Base-by-base conservation (phyloP, 2,113 vertebrate genomes). In the Sardina pilchardus region DNA sequence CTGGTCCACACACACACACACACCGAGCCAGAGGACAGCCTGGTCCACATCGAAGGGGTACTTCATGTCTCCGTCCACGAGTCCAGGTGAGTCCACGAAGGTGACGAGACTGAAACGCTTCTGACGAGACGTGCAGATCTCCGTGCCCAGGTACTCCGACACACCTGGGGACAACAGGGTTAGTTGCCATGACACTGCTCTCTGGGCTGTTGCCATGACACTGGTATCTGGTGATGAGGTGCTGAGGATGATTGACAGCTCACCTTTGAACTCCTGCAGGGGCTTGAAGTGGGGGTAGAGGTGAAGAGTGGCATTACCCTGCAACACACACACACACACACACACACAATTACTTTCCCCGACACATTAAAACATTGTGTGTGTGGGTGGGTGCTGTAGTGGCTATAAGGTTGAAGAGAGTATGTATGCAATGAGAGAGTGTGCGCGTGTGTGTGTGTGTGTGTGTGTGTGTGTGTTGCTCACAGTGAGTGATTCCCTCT, bases 51-150 rank as follows among this genome's bases (percentile, higher is more conserved):
- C 95, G 87, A 97, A 96, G 6, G 96, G 96, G 82, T 96, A 96
- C 91, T 96, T 97, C 96, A 97, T 97, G 81, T 96, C 96, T 0
- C 96, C 96, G 0, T 97, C 96, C 82, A 96, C 96, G 87, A 96
- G 90, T 0, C 96, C 96, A 0, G 96, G 96, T 0, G 95, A 95
- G 88, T 96, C 96, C 85, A 96, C 96, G 89, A 96, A 97, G 0
- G 95, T 97, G 89, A 97, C 94, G 90, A 97, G 88, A 88, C 94
- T 95, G 91, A 97, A 96, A 16, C 95, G 94, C 84, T 96, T 97
- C 93, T 97, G 96, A 34, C 96, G 92, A 0, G 96, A 96, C 0
- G 96, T 96, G 91, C 95, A 96, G 85, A 96, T 94, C 92, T 97
- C 95, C 1, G 96, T 96, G 92, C 93, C 91, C 86, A 97, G 87